phyloP scores from a whole-genome alignment of 2,888 invertebrate genomes.

The Latrodectus hesperus region DNA sequence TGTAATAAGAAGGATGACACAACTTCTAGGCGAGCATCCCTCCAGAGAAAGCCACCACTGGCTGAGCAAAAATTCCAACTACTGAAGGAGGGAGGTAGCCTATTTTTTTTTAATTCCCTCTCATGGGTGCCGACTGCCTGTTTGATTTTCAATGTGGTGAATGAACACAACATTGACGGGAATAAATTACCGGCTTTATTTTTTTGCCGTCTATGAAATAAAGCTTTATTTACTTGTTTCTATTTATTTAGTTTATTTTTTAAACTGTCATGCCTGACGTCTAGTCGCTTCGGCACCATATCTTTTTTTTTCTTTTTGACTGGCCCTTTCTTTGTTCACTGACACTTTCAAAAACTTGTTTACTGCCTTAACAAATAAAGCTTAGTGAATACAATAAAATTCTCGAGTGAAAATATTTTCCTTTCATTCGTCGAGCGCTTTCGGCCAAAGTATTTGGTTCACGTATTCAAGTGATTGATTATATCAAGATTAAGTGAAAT shows the following conservation, averaged over 20 bases:
- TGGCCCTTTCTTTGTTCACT: constrained; percentile 5
- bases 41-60: constrained; percentile 18
- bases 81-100: constrained; percentile 19
- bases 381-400: no score
- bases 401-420: no score
- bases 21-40: not conserved
- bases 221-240: not conserved
- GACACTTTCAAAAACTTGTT: constrained; percentile 30
- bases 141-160: no score
- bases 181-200: no score
- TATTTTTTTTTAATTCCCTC: constrained; percentile 19
- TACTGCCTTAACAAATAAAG: not conserved
- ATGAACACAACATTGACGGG: no score
- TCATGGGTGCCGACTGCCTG: not conserved
- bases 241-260: constrained; percentile 8
- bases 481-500: no score
- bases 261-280: constrained; percentile 6
- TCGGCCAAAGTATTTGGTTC: no score
- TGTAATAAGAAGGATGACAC: not conserved
- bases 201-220: no score
- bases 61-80: not conserved
- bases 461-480: no score
- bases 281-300: constrained; percentile 38
- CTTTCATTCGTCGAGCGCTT: no score
- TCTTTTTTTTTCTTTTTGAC: not conserved